A percentile compares a stretch with the other conserved stretches of the same genome.
Evolutionary conservation across 2,113 vertebrate species (phyloP).

Genomic region (Psilopsiagon aymara): DNA sequence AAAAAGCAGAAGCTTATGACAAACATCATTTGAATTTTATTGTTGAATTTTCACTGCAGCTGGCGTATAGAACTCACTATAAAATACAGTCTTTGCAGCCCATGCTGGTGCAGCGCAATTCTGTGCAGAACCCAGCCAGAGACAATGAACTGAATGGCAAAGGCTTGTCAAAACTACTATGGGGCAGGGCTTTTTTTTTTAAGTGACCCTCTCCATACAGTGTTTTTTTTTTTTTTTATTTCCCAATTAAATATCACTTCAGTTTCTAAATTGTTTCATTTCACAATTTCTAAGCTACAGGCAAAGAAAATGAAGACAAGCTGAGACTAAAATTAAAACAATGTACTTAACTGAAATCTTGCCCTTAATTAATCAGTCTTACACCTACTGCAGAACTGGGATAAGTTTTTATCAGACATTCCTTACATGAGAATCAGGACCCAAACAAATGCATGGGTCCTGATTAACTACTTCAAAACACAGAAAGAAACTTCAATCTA

Average conservation of each 20-base stretch:
- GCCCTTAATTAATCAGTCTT: neutral
- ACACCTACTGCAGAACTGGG: neutral
- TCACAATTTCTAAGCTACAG: neutral
- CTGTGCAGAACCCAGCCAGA: neutral
- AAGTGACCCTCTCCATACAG: neutral
- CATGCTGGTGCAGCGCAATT: fast-evolving
- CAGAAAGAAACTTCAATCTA: neutral
- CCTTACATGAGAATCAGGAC: neutral
- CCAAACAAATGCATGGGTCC: neutral
- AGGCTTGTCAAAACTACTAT: neutral
- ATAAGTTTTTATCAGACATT: neutral
- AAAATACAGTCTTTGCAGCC: neutral
- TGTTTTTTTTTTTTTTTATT: neutral
- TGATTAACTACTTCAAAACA: neutral
- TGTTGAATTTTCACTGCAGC: constrained; percentile 60
- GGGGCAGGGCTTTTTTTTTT: neutral
- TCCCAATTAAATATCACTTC: neutral
- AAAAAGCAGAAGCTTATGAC: constrained; percentile 66
- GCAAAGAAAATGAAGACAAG: neutral
- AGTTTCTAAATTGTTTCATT: neutral
- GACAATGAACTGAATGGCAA: neutral
- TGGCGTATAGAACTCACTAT: constrained; percentile 50
- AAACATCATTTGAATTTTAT: constrained; percentile 68
- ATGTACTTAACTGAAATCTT: neutral
- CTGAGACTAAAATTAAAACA: neutral